These are phyloP conservation scores for Drosophila nigromelanica DNA, from an alignment of 1,140 invertebrate species.

Conservation along the genomic window DNA sequence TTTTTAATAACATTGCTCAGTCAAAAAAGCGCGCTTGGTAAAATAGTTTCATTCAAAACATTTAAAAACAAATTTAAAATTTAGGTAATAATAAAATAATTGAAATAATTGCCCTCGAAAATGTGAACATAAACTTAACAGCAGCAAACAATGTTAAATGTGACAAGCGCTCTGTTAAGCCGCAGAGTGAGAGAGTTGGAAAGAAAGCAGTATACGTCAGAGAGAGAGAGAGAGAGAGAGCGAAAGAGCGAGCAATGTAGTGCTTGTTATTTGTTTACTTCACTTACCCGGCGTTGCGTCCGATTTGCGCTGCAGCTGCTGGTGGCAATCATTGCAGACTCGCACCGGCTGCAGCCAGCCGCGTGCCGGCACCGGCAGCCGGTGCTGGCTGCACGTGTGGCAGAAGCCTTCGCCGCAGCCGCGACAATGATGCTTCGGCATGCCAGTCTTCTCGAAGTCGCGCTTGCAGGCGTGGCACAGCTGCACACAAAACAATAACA, in stretches of 20 bases:
- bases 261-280: neutral
- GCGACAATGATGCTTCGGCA: conserved; percentile 91
- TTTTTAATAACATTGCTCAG: too few relatives aligned
- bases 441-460: conserved; percentile 84
- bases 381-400: conserved; percentile 86
- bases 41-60: too few relatives aligned
- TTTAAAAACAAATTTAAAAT: too few relatives aligned
- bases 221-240: neutral
- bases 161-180: neutral
- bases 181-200: too few relatives aligned
- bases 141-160: neutral
- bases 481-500: conserved; percentile 71
- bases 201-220: neutral
- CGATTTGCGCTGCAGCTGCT: conserved; percentile 67
- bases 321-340: conserved; percentile 88
- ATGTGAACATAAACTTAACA: neutral
- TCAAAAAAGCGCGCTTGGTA: too few relatives aligned
- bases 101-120: too few relatives aligned
- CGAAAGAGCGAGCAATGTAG: neutral
- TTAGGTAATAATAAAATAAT: too few relatives aligned
- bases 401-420: conserved; percentile 91
- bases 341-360: conserved; percentile 88
- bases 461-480: conserved; percentile 88
- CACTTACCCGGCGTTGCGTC: conserved; percentile 70
- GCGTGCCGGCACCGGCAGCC: conserved; percentile 86